Conservation (phyloP, 2,113 vertebrate species). For the Calcarius ornatus region DNA sequence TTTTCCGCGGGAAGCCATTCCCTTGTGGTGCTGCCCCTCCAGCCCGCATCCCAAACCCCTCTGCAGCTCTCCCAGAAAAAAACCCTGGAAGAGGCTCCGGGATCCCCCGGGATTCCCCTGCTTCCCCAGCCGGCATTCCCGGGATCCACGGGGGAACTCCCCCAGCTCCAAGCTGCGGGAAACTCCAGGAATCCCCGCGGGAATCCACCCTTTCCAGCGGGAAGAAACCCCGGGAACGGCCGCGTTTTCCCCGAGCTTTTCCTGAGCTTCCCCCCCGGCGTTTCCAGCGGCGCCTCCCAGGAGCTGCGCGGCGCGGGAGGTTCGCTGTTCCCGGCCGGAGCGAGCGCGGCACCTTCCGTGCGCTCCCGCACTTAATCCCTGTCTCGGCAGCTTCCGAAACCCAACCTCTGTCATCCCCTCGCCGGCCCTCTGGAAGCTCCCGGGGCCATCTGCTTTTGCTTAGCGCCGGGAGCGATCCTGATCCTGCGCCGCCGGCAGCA, state of each 20-base stretch:
- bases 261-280: not conserved
- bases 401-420: not conserved
- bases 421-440: not conserved
- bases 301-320: fast-evolving
- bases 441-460: not conserved
- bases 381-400: not conserved
- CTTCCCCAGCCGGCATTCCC: not conserved
- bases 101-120: not conserved
- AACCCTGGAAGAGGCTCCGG: not conserved
- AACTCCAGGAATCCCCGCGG: not conserved
- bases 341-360: not conserved
- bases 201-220: not conserved
- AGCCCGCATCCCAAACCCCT: not conserved
- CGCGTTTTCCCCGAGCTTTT: too few relatives aligned
- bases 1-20: not conserved
- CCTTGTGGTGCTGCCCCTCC: fast-evolving
- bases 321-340: fast-evolving
- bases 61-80: not conserved
- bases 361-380: not conserved
- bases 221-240: fast-evolving
- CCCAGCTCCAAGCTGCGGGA: not conserved
- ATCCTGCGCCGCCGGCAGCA: not conserved
- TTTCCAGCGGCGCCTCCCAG: not conserved
- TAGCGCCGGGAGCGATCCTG: not conserved
- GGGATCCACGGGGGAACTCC: not conserved